Conservation (phyloP, 1,140 invertebrate species). For the Apis florea region DNA sequence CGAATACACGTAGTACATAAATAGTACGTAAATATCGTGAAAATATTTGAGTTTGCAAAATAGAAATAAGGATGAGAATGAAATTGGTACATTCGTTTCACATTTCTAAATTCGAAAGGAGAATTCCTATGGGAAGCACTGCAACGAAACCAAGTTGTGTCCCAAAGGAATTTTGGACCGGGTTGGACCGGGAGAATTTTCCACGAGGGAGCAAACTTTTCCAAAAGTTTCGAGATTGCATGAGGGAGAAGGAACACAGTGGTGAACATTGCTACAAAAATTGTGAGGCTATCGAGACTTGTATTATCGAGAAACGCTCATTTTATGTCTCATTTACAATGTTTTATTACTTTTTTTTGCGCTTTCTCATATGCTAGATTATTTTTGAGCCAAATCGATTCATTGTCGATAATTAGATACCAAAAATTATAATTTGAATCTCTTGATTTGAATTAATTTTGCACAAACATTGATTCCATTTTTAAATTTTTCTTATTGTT, state of each 20-base stretch:
- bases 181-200: slow-evolving; percentile 28
- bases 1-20: not conserved
- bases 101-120: slow-evolving; percentile 10
- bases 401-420: too few species aligned
- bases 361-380: too few species aligned
- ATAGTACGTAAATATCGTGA: too few species aligned
- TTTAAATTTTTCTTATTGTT: too few species aligned
- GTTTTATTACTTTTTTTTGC: too few species aligned
- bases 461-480: too few species aligned
- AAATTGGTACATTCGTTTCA: not conserved
- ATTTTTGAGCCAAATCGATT: not conserved
- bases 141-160: slow-evolving; percentile 3
- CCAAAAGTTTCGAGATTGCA: slow-evolving; percentile 10
- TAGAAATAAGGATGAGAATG: not conserved
- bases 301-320: not conserved
- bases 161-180: slow-evolving; percentile 24
- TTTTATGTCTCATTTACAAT: too few species aligned
- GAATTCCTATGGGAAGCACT: slow-evolving; percentile 25
- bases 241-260: too few species aligned
- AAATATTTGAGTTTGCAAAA: not conserved
- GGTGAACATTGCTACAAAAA: not conserved
- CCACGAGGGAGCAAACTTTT: not conserved
- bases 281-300: not conserved
- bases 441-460: too few species aligned
- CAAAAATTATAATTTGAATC: too few species aligned